Percentiles rank a stretch among this genome's conserved stretches.
These are phyloP conservation scores for Junonia oenone DNA, from an alignment of 2,888 invertebrate species.

Conservation along the genomic window DNA sequence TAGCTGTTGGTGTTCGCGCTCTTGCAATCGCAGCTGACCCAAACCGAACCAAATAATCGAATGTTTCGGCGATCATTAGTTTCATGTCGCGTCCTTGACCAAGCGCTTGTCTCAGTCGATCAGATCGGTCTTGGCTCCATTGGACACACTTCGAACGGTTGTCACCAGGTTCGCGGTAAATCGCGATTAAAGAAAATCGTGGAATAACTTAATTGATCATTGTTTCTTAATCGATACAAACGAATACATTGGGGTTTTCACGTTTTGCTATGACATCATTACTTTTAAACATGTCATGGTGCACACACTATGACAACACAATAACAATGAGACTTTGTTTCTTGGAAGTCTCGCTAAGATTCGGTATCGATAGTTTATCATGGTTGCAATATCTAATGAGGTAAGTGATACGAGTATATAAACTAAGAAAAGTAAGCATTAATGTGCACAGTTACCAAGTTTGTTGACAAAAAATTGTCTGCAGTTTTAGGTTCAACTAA, in stretches of 20 bases:
- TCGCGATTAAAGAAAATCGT: background rate
- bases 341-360: background rate
- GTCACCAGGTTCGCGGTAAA: background rate
- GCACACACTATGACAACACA: background rate
- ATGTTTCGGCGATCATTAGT: slow-evolving; percentile 28
- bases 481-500: background rate
- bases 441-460: background rate
- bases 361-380: background rate
- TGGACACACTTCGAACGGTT: slow-evolving; percentile 9
- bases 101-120: slow-evolving; percentile 9
- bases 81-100: slow-evolving; percentile 33
- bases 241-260: background rate
- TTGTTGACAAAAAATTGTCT: background rate
- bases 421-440: no score
- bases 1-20: no score
- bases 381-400: background rate
- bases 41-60: slow-evolving; percentile 25
- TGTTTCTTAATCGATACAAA: slow-evolving; percentile 3
- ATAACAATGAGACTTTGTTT: background rate
- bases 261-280: background rate
- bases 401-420: background rate
- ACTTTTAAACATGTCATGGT: background rate
- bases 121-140: slow-evolving; percentile 18
- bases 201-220: slow-evolving; percentile 1
- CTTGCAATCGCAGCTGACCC: slow-evolving; percentile 21